phyloP scores from a whole-genome alignment of 2,888 invertebrate genomes.

The Calameuta idolon region DNA sequence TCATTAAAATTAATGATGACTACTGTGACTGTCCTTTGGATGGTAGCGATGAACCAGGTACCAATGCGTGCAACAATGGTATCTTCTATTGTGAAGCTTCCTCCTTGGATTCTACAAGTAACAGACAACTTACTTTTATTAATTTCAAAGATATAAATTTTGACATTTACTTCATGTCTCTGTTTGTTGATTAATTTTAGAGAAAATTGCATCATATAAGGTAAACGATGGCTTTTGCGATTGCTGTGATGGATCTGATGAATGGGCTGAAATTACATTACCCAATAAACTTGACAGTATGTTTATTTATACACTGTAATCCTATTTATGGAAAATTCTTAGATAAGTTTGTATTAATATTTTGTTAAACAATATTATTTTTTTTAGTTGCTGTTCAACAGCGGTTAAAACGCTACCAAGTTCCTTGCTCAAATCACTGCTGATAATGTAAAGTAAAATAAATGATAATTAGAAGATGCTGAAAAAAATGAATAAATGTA shows the following conservation, averaged over 20 bases:
- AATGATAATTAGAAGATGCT: slow-evolving; percentile 22
- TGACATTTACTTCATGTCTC: slow-evolving; percentile 2
- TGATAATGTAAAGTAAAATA: slow-evolving; percentile 2
- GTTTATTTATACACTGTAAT: not conserved
- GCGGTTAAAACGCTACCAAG: slow-evolving; percentile 30
- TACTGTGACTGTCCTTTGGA: slow-evolving; percentile 86
- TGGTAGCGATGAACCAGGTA: slow-evolving; percentile 85
- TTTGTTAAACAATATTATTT: not conserved
- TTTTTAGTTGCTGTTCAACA: not conserved
- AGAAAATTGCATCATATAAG: slow-evolving; percentile 78
- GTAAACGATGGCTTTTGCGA: slow-evolving; percentile 96
- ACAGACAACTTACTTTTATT: slow-evolving; percentile 11
- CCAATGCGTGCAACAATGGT: slow-evolving; percentile 88
- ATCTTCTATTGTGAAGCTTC: slow-evolving; percentile 80
- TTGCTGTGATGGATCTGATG: slow-evolving; percentile 93
- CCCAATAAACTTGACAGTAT: not conserved
- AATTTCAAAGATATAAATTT: slow-evolving; percentile 53
- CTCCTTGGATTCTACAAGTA: slow-evolving; percentile 32
- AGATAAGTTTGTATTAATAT: slow-evolving; percentile 1
- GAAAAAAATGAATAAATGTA: slow-evolving; percentile 11
- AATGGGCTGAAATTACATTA: slow-evolving; percentile 69
- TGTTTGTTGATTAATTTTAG: slow-evolving; percentile 35
- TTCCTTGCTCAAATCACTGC: slow-evolving; percentile 36
- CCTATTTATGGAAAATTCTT: not conserved
- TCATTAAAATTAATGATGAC: slow-evolving; percentile 80